These are phyloP conservation scores for Hypanus sabinus DNA, from an alignment of 2,113 vertebrate genomes.

Conservation along the genomic window DNA sequence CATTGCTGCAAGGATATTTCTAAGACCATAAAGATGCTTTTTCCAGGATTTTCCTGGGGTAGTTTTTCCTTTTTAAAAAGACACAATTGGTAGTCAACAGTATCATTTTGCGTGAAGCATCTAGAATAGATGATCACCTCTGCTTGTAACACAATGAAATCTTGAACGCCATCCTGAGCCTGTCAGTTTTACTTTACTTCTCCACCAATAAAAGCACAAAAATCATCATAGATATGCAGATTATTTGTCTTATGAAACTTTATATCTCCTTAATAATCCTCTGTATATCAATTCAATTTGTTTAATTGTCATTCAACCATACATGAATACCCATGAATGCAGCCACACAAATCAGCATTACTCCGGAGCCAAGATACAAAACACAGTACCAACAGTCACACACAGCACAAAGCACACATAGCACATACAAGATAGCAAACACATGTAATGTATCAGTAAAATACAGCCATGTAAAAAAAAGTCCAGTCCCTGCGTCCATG, in stretches of 20 bases:
- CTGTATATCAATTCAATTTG: no score
- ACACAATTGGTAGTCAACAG: not conserved
- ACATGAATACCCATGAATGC: no score
- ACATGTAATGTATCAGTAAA: no score
- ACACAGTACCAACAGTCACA: no score
- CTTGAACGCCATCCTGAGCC: constrained; percentile 15
- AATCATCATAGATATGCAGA: not conserved
- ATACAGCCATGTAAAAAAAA: no score
- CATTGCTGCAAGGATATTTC: not conserved
- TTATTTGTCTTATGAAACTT: not conserved
- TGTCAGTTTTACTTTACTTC: constrained; percentile 12
- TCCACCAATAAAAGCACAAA: not conserved
- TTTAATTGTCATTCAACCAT: no score
- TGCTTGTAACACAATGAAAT: constrained; percentile 20
- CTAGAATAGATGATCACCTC: constrained; percentile 1
- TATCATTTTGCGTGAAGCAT: not conserved
- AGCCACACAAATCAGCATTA: no score
- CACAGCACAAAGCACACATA: no score
- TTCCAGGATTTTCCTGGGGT: not conserved
- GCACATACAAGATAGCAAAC: no score
- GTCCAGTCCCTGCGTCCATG: no score
- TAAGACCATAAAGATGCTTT: not conserved
- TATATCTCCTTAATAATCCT: not conserved
- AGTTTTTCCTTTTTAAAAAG: not conserved
- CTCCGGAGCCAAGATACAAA: no score